Base-by-base conservation (phyloP, 2,888 invertebrate species). In the Protophormia terraenovae region DNA sequence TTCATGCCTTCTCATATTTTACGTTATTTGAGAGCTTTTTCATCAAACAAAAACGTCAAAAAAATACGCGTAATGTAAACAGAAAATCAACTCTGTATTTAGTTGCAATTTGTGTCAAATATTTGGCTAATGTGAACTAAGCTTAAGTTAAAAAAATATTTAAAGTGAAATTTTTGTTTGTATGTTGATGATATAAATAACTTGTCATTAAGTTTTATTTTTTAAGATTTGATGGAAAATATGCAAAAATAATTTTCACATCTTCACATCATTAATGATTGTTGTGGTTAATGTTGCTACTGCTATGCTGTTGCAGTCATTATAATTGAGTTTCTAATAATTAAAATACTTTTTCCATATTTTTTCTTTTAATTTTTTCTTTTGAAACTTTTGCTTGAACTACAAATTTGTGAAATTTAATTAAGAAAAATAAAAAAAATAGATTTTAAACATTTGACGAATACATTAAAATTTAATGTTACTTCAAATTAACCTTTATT, bases 201-300 rank as follows among this genome's bases (percentile, higher is more conserved):
- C n/a, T 64, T 66, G 53, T 64, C 64, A 58, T 66, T 82, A 47
- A 64, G 27, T 29, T 69, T 29, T 14, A 27, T 41, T 55, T 60
- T 19, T 24, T 10, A n/a, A 50, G 29, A 66, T 80, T 71, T n/a
- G n/a, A 35, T 82, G 50, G 41, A 78, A 78, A 73, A 78, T 78
- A 60, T 79, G 79, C 62, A 75, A 41, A 83, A 60, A 71, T 71
- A 29, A 41, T 80, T 67, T 72, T 72, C 67, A 58, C 72, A 77
- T 47, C 77, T n/a, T n/a, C n/a, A n/a, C n/a, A 77, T 73, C 77
- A 77, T 67, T 84, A 84, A 80, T 32, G 67, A 27, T 55, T 62
- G 38, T 64, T 60, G 10, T 35, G 32, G 41, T 64, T 66, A 55
- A 6, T n/a, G 45, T 45, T 45, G 45, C 7, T n/a, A 12, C 12